Base-by-base conservation (phyloP, 2,888 invertebrate genomes). In the Brenthis ino region DNA sequence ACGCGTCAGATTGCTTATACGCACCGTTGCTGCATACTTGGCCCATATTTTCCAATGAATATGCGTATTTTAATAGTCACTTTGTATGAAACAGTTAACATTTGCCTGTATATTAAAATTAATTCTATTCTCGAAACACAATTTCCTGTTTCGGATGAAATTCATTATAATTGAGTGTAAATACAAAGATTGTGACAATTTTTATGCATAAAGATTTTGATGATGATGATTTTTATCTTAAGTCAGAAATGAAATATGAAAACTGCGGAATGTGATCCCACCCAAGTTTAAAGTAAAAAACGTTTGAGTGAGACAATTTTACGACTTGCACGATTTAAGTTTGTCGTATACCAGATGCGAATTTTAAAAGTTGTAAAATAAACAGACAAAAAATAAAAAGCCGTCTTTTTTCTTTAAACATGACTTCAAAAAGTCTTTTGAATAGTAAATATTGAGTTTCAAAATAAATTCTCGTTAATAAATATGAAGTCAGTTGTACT, bases 21-120 rank as follows among this genome's bases (percentile, higher is more conserved):
- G 84, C 82, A 81, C 84, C 84, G 79, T 73, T 76, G 77, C 80
- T 82, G 84, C 85, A 84, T 84, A 82, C 85, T 85, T 86, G 86
- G 78, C 85, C 86, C 81, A 87, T 86, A 86, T 87, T 81, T 70
- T 70, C 53, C 66, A 58, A 72, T 70, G 68, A 66, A 72, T 64
- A 70, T 50, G 56, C 53, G 65, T 66, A 70, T 70, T 72, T 70
- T 70, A 58, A 68, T 68, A 55, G 14, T 50, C 63, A 65, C 57
- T 65, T 72, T 65, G 53, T 66, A 68, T 54, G 64, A 67, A 67
- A 11, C n/a, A 37, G 48, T 55, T 20, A 33, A 50, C 58, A 43
- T 54, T 47, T 54, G 57, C 58, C 66, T 47, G 47, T 54, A 53
- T 50, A 50, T 60, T 60, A 48, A 60, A 24, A 50, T 48, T 60